phyloP scores from a whole-genome alignment of 2,888 invertebrate species.

The Diplolepis rosae region DNA sequence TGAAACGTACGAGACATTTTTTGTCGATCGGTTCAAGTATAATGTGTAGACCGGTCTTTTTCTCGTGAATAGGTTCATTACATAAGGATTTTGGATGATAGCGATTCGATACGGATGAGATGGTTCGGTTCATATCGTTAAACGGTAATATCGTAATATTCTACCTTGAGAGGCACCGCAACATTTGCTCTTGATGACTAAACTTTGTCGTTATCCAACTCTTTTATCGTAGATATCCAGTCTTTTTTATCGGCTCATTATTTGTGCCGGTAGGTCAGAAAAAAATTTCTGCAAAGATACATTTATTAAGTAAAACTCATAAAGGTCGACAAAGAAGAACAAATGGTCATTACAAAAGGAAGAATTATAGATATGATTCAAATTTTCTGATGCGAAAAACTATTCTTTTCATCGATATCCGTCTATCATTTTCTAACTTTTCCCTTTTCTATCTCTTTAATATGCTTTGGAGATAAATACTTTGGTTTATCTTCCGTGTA shows the following conservation, averaged over 20 bases:
- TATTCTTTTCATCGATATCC: neutral
- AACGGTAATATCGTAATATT: conserved; percentile 27
- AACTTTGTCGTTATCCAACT: conserved; percentile 3
- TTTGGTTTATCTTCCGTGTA: neutral
- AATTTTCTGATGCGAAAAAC: no score
- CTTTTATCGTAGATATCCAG: conserved; percentile 9
- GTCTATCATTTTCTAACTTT: no score
- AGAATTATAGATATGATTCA: neutral
- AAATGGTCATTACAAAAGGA: neutral
- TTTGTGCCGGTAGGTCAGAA: neutral
- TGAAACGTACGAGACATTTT: no score
- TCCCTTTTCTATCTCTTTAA: neutral
- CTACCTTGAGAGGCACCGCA: conserved; percentile 18
- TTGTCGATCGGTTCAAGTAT: neutral
- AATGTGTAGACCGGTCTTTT: neutral
- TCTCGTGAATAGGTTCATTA: conserved; percentile 16
- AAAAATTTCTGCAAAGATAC: no score
- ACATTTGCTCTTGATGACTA: conserved; percentile 20
- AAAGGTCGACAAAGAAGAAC: neutral
- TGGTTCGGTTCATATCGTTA: conserved; percentile 20
- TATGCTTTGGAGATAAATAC: neutral
- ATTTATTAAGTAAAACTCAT: no score
- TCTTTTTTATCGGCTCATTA: conserved; percentile 2
- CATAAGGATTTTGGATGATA: conserved; percentile 7
- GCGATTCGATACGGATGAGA: conserved; percentile 18